Evolutionary conservation across 2,888 invertebrate species (phyloP), one percentile per base, ranked within the genome.

Genomic region (Andrena haemorrhoa): DNA sequence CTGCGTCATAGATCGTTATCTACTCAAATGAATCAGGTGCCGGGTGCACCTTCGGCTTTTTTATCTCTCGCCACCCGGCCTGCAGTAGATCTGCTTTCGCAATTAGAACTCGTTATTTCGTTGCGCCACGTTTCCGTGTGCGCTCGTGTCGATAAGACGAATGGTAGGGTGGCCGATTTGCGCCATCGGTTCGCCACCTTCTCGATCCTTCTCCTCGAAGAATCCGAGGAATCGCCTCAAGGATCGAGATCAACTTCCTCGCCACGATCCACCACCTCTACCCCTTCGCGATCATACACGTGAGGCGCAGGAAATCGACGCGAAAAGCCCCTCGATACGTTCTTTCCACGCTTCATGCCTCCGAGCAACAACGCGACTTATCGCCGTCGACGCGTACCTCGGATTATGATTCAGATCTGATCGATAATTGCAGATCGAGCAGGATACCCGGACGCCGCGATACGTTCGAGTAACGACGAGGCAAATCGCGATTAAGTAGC

Each of bases 91-190:
- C 88, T 86, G 86, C 89, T 92, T 92, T 92, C 91, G 92, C 91
- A 92, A 92, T 91, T 89, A 90, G 88, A 92, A 92, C 92, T 91
- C 86, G 92, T 92, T 92, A 92, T 92, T 92, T 92, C 90, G 91
- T 92, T 92, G 90, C 88, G 87, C 89, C 88, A 85, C 83, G 87
- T 91, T 91, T 91, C 92, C 91, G 91, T 87, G 86, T 89, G 88
- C 82, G 75, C 86, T 81, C 84, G 88, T 77, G 87, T 83, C 87
- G 88, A 87, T 87, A 87, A 87, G 86, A 88, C 86, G 87, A 70
- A 84, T 81, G 79, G 78, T 73, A 71, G 79, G 82, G 69, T 77
- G 80, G 72, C 66, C 73, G 86, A 80, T 86, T 88, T 84, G 77
- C 86, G 88, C 86, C 84, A 79, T 75, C 65, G 84, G 66, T 58